A percentile compares a stretch with the other conserved stretches of the same genome.
These are phyloP conservation scores for Ophion ellenae DNA, from an alignment of 2,888 invertebrate species.

Conservation along the genomic window DNA sequence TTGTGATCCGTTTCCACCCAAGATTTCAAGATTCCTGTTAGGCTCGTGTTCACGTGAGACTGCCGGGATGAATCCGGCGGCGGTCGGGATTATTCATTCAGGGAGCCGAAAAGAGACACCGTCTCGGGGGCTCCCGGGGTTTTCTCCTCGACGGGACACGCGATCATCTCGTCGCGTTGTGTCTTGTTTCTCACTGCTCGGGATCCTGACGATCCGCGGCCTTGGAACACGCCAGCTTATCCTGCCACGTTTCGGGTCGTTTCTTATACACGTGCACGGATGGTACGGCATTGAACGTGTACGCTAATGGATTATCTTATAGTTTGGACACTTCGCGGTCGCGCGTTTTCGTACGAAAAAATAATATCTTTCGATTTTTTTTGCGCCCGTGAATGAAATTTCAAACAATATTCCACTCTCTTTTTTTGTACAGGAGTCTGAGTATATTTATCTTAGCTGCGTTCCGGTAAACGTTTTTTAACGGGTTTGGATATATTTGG, in stretches of 20 bases:
- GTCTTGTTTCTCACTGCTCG: slow-evolving; percentile 47
- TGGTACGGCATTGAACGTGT: background rate
- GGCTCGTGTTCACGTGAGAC: slow-evolving; percentile 41
- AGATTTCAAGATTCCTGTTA: slow-evolving; percentile 30
- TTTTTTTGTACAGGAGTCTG: too few relatives aligned
- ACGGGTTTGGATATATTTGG: too few relatives aligned
- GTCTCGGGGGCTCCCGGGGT: slow-evolving; percentile 75
- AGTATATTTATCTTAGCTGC: too few relatives aligned
- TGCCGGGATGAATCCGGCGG: slow-evolving; percentile 66
- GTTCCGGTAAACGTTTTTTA: too few relatives aligned
- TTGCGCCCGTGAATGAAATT: too few relatives aligned
- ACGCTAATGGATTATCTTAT: background rate
- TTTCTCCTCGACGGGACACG: slow-evolving; percentile 77
- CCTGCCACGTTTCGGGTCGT: slow-evolving; percentile 38
- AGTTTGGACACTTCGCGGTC: too few relatives aligned
- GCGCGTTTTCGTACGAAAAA: too few relatives aligned
- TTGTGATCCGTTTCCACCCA: slow-evolving; percentile 21
- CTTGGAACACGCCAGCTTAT: slow-evolving; percentile 81
- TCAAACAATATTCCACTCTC: too few relatives aligned
- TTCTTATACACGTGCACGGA: background rate
- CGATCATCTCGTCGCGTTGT: slow-evolving; percentile 74
- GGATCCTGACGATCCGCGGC: slow-evolving; percentile 67
- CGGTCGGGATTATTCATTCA: slow-evolving; percentile 80
- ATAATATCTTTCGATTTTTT: too few relatives aligned
- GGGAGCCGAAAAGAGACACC: slow-evolving; percentile 76